Conservation (phyloP, 2,888 invertebrate genomes). For the Tenthredo scrophulariae region DNA sequence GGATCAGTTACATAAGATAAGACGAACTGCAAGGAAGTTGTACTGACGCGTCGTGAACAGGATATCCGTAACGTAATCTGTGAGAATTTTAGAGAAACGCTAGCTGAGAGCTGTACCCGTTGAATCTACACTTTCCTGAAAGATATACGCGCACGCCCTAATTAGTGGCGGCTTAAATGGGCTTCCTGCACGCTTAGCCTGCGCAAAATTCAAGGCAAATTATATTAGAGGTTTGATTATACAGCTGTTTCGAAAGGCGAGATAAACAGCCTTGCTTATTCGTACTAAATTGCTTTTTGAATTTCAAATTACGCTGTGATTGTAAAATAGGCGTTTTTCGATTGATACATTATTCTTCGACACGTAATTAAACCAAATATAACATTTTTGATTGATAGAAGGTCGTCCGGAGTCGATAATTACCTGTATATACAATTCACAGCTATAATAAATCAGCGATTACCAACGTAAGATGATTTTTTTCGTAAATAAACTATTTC, state of each 20-base stretch:
- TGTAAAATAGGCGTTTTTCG: not conserved
- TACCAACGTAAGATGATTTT: not conserved
- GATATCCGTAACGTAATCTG: constrained; percentile 15
- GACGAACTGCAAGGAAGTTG: not conserved
- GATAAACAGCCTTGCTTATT: not conserved
- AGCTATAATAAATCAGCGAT: not conserved
- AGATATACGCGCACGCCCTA: constrained; percentile 7
- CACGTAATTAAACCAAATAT: too few species aligned
- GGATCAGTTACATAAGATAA: not conserved
- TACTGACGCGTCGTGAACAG: not conserved
- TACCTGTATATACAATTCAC: not conserved
- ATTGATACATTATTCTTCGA: not conserved
- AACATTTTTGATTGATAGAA: not conserved
- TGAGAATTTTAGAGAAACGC: constrained; percentile 14
- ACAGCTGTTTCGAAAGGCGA: not conserved
- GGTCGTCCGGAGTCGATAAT: not conserved
- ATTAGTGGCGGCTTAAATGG: constrained; percentile 1
- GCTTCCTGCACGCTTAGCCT: constrained; percentile 10
- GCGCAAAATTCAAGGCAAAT: not conserved
- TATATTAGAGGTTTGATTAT: not conserved
- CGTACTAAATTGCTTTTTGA: not conserved
- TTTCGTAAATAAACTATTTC: not conserved
- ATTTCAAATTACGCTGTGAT: not conserved
- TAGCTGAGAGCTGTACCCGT: not conserved
- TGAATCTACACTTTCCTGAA: not conserved